Base-by-base conservation (phyloP, 92 coral and sea anemone species). In the Chrysogorgia sp. region DNA sequence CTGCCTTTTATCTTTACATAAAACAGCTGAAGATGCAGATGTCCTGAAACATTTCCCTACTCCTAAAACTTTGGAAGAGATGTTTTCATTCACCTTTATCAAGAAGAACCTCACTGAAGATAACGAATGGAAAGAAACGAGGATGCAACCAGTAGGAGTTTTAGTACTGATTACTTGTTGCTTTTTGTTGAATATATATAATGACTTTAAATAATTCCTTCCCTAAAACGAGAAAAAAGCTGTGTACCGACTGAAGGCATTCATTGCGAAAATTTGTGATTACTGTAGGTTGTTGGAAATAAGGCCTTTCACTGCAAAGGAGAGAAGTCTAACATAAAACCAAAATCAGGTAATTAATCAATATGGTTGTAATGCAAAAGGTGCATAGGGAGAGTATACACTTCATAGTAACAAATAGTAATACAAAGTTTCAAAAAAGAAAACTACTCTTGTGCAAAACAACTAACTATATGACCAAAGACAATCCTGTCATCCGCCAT, bases 341-440 rank as follows among this genome's bases (percentile, higher is more conserved):
- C 85, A 63, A 55, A 31, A 30, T 68, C 92, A 81, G 92, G 89
- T 88, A 79, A 45, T 34, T 33, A 47, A 48, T 23, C 34, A 43
- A 25, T 47, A 17, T 23, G 0, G 52, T 19, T 45, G 19, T n/a
- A n/a, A n/a, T n/a, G n/a, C n/a, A n/a, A n/a, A n/a, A 24, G 63
- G 33, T 70, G 82, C 12, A 3, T 45, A 40, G 49, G 82, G 26
- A 19, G 61, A 1, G 23, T 60, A 37, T 76, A 72, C 31, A 24
- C n/a, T n/a, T n/a, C n/a, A n/a, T n/a, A n/a, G n/a, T n/a, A n/a
- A n/a, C n/a, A n/a, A n/a, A n/a, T n/a, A n/a, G n/a, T n/a, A n/a
- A n/a, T n/a, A n/a, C n/a, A n/a, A n/a, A n/a, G n/a, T n/a, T n/a
- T n/a, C n/a, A n/a, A n/a, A n/a, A n/a, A n/a, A n/a, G n/a, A n/a